Evolutionary conservation across 2,888 invertebrate genomes (phyloP).

Genomic region (Eristalinus aeneus): DNA sequence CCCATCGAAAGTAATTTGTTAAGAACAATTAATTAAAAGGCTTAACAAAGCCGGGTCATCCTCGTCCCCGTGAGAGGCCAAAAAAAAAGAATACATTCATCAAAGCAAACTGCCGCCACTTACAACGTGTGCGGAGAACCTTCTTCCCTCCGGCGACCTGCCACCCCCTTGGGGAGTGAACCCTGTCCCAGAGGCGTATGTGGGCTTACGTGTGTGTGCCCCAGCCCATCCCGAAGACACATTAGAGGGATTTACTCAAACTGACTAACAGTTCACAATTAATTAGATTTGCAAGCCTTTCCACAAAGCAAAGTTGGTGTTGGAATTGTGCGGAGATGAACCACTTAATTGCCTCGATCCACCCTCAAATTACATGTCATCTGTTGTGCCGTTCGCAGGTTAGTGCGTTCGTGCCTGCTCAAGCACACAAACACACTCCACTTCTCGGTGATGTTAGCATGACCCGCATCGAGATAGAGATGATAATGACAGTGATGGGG

Average conservation of each 20-base stretch:
- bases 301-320: conserved; percentile 63
- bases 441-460: not conserved
- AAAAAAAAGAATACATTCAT: conserved; percentile 29
- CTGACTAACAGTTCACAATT: conserved; percentile 67
- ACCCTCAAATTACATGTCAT: conserved; percentile 71
- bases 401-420: conserved; percentile 52
- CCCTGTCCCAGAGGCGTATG: conserved; percentile 16
- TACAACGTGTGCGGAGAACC: conserved; percentile 2
- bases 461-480: conserved; percentile 9
- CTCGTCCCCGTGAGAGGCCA: not conserved
- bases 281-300: conserved; percentile 62
- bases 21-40: conserved; percentile 66
- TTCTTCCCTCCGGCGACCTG: conserved; percentile 17
- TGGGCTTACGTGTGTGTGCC: conserved; percentile 10
- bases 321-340: conserved; percentile 60
- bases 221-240: conserved; percentile 45
- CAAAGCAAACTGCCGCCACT: conserved; percentile 35
- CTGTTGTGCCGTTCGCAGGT: conserved; percentile 56
- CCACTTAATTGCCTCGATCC: conserved; percentile 67
- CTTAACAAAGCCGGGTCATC: conserved; percentile 41
- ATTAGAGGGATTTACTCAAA: conserved; percentile 64
- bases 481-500: not conserved
- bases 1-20: conserved; percentile 54
- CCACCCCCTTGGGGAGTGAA: not conserved
- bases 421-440: conserved; percentile 29